Conservation (phyloP, 2,888 invertebrate species). For the Ctenicera cuprea region DNA sequence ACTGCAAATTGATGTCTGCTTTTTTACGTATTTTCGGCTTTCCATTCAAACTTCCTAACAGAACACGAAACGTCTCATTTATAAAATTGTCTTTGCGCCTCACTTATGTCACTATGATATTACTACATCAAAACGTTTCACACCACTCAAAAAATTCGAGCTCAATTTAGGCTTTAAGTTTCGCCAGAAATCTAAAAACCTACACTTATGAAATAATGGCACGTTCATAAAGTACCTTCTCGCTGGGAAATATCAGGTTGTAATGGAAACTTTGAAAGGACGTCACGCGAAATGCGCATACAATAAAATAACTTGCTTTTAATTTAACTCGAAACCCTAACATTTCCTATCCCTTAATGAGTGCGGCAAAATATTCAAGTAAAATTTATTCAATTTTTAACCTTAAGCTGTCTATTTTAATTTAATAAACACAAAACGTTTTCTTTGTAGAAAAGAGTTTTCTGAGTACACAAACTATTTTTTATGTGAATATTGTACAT, state of each 20-base stretch:
- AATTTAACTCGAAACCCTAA: conserved; percentile 27
- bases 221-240: conserved; percentile 37
- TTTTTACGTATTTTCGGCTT: background rate
- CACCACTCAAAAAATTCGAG: background rate
- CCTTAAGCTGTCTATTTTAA: background rate
- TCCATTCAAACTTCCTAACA: background rate
- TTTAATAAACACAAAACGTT: background rate
- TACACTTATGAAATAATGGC: background rate
- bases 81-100: no score
- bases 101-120: no score
- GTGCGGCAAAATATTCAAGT: background rate
- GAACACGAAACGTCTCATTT: background rate
- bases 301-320: conserved; percentile 39
- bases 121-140: no score
- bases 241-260: conserved; percentile 33
- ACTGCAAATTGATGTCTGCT: background rate
- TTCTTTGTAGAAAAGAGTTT: no score
- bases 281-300: conserved; percentile 46
- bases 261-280: conserved; percentile 34
- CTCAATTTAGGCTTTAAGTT: background rate
- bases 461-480: no score
- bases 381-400: background rate
- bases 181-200: background rate
- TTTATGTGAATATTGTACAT: no score
- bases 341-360: conserved; percentile 1